Evolutionary conservation across 2,797 vertebrate species (phyloP).

Genomic region (Dryobates pubescens): DNA sequence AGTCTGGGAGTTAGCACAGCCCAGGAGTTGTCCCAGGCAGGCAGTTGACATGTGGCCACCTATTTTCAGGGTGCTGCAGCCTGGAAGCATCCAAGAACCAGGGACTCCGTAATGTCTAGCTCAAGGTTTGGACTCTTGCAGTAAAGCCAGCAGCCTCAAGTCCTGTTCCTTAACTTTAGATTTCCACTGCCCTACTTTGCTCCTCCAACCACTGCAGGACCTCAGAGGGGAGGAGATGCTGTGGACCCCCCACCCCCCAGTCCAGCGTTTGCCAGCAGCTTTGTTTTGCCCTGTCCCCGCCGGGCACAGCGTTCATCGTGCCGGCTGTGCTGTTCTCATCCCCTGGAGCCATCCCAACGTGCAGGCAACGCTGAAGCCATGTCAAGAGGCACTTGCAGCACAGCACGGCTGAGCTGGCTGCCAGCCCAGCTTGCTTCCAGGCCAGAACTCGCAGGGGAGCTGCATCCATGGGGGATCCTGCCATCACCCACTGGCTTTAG

Average conservation of each 20-base stretch:
- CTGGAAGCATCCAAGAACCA: neutral
- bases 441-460: neutral
- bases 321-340: neutral
- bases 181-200: neutral
- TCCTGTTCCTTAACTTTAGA: neutral
- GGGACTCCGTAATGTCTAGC: neutral
- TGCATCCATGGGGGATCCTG: slow-evolving; percentile 10
- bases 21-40: neutral
- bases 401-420: slow-evolving; percentile 13
- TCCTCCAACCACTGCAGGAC: neutral
- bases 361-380: neutral
- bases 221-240: neutral
- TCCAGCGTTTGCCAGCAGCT: neutral
- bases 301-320: fast-evolving
- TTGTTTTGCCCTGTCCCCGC: neutral
- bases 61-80: neutral
- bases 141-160: neutral
- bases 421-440: neutral
- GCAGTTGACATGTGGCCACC: neutral
- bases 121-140: neutral
- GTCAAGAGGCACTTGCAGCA: slow-evolving; percentile 51
- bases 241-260: fast-evolving
- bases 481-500: neutral
- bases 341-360: slow-evolving; percentile 9
- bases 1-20: neutral